Conservation (phyloP, 2,113 vertebrate genomes). For the Mandrillus leucophaeus region DNA sequence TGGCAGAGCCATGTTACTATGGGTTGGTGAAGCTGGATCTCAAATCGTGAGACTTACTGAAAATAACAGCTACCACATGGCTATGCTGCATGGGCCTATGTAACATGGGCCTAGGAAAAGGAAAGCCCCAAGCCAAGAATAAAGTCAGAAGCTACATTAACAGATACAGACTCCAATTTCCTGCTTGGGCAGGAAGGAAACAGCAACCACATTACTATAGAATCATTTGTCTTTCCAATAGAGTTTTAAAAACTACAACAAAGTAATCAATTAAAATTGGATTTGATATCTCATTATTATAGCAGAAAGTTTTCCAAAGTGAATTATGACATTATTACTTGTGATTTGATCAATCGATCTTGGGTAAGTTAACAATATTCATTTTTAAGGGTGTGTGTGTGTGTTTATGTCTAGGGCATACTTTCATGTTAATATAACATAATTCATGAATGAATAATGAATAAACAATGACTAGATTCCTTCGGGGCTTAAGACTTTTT, state of each 20-base stretch:
- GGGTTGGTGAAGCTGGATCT: background rate
- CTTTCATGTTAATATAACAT: constrained; percentile 5
- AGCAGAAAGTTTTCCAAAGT: constrained; percentile 38
- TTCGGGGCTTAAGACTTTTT: background rate
- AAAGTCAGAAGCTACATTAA: background rate
- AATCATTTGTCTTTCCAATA: background rate
- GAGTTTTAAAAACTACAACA: background rate
- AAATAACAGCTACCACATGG: background rate
- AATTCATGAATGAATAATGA: constrained; percentile 7
- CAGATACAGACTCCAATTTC: background rate
- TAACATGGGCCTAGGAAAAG: background rate
- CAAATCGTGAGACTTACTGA: background rate
- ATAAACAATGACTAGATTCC: background rate
- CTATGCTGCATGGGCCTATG: background rate
- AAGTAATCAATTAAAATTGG: constrained; percentile 34
- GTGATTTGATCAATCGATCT: background rate
- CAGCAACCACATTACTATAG: background rate
- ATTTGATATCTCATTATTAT: constrained; percentile 8
- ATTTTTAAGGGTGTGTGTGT: background rate
- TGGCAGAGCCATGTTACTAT: background rate
- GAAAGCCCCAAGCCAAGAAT: background rate
- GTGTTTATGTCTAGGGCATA: background rate
- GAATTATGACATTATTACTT: background rate
- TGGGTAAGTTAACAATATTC: constrained; percentile 12
- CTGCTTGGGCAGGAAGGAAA: constrained; percentile 13